phyloP scores from a whole-genome alignment of 35 echinoderm and acorn worm species.

The Apostichopus japonicus region DNA sequence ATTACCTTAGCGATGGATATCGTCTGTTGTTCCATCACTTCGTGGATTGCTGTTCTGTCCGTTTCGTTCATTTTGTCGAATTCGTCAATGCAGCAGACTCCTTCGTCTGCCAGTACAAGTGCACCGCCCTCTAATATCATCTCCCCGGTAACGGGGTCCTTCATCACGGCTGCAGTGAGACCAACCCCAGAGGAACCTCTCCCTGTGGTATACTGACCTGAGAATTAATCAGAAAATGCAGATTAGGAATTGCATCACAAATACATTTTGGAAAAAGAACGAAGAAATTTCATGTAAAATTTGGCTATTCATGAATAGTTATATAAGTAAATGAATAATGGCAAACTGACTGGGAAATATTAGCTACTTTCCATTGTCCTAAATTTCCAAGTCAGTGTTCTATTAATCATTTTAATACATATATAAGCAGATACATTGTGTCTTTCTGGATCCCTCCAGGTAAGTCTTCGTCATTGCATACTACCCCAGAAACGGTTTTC shows the following conservation, averaged over 20 bases:
- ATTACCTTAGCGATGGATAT: slow-evolving; percentile 98
- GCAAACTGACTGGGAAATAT: no score
- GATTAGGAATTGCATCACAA: neutral
- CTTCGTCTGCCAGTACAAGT: slow-evolving; percentile 93
- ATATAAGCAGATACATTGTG: no score
- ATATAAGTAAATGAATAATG: no score
- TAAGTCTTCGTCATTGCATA: no score
- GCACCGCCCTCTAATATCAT: slow-evolving; percentile 98
- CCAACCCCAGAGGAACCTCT: slow-evolving; percentile 96
- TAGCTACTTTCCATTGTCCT: no score
- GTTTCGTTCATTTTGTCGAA: slow-evolving; percentile 99
- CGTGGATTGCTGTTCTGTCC: slow-evolving; percentile 94
- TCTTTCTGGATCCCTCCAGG: no score
- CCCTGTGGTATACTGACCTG: slow-evolving; percentile 97
- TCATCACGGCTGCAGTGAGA: slow-evolving; percentile 98
- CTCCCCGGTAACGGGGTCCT: slow-evolving; percentile 93
- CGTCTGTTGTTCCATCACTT: slow-evolving; percentile 99
- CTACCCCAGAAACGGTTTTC: no score
- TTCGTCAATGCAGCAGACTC: slow-evolving; percentile 97
- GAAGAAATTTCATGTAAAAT: no score
- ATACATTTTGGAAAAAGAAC: no score
- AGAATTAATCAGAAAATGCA: neutral
- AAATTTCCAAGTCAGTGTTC: no score
- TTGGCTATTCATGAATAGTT: no score
- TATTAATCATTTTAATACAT: no score